Percentiles rank a stretch among this genome's conserved stretches.
These are phyloP conservation scores for Hippocampus mohnikei DNA, from an alignment of 2,113 vertebrate genomes.

Conservation along the genomic window DNA sequence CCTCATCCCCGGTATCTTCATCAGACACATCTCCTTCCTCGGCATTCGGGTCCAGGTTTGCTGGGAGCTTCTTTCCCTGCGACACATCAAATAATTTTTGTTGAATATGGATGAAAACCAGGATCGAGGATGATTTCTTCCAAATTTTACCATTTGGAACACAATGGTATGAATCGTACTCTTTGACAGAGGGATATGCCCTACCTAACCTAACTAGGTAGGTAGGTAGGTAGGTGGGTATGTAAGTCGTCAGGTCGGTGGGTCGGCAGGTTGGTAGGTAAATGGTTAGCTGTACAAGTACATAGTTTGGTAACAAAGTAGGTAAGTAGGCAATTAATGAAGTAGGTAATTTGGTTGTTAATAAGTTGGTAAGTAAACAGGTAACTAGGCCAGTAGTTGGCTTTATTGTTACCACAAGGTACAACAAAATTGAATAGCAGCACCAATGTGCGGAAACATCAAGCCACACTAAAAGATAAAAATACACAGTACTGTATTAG, in stretches of 20 bases:
- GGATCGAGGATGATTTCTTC: neutral
- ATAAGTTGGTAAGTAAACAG: neutral
- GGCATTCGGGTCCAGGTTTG: slow-evolving; percentile 81
- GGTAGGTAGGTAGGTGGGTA: too few species aligned
- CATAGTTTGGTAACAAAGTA: neutral
- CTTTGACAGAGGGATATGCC: too few species aligned
- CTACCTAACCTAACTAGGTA: neutral
- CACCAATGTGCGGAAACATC: too few species aligned
- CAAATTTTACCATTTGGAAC: too few species aligned
- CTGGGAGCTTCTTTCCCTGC: slow-evolving; percentile 93
- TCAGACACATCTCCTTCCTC: slow-evolving; percentile 96
- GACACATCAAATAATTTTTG: neutral
- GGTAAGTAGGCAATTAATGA: neutral
- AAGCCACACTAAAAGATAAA: too few species aligned
- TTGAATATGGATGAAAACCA: neutral
- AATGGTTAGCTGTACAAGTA: neutral
- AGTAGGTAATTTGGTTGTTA: neutral
- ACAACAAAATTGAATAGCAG: too few species aligned
- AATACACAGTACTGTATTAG: too few species aligned
- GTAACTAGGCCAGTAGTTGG: neutral
- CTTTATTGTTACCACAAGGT: too few species aligned
- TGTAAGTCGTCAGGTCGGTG: neutral
- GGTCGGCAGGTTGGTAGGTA: neutral
- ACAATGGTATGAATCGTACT: too few species aligned
- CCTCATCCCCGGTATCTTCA: slow-evolving; percentile 92